Evolutionary conservation across 2,797 vertebrate species (phyloP), one percentile per base, ranked within the genome.

Genomic region (Enteromius afrohamiltoni): DNA sequence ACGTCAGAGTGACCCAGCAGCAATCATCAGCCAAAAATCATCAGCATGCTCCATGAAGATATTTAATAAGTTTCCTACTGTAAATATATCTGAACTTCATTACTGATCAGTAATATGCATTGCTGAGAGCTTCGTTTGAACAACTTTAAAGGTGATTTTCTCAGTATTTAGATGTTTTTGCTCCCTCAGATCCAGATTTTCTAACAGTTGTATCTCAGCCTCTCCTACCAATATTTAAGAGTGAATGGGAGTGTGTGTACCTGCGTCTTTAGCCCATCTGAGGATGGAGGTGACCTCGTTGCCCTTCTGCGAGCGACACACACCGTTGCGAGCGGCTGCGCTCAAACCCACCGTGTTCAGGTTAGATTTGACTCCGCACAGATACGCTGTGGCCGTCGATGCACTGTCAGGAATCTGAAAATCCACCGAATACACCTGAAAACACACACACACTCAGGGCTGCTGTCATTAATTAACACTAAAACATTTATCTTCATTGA

Each of bases 361-460:
- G 88, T 96, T 96, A 65, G 94, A 91, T 86, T 96, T 95, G 16
- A 95, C 94, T 3, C 95, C 95, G n/a, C 95, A 95, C 71, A 95
- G 91, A 79, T 95, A 95, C 0, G 95, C 94, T 0, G 95, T 96
- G 2, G 91, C 95, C 2, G 95, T 95, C 21, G 94, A 91, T 1
- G 93, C 93, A 1, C 95, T 95, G 92, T 96, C 95, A 0, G 95
- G 70, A 29, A 95, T 92, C 93, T 96, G 95, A 88, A 95, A 95
- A 88, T 96, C 93, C 42, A 95, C 94, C 3, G 93, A 92, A 83
- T 95, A 96, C 71, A 94, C 95, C 95, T 95, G 86, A 77, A 87
- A 19, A 29, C 70, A 83, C 17, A 80, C 70, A 78, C 42, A 29
- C 0, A 75, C 7, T 17, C 29, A 64, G 70, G 37, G 45, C 45